Evolutionary conservation across 1,140 invertebrate genomes (phyloP).

Genomic region (Harpegnathos saltator): DNA sequence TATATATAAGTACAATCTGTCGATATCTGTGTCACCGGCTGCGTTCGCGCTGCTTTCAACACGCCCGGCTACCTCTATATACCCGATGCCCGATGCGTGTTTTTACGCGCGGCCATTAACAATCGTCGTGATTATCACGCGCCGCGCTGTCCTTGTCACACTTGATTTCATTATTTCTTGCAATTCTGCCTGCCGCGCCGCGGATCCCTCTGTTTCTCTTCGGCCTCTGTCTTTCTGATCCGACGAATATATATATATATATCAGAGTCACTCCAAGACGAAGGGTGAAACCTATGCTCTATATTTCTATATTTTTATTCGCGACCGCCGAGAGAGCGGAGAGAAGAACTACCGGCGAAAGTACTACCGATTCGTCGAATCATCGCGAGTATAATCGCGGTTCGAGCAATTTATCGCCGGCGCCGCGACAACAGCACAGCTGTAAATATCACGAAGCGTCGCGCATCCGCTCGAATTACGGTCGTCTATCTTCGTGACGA

Average conservation of each 20-base stretch:
- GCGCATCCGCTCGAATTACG: constrained; percentile 69
- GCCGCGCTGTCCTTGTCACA: not conserved
- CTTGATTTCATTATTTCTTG: constrained; percentile 1
- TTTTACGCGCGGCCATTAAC: not conserved
- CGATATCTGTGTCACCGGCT: constrained; percentile 34
- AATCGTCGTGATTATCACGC: not conserved
- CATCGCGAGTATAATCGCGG: constrained; percentile 6
- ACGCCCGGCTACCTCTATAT: not conserved
- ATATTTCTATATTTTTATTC: too few species aligned
- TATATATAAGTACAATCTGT: constrained; percentile 48
- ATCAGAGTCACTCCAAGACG: too few species aligned
- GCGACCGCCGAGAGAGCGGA: not conserved
- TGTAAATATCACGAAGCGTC: constrained; percentile 66
- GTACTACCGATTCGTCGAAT: constrained; percentile 24
- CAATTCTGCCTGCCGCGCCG: not conserved
- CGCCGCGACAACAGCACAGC: constrained; percentile 43
- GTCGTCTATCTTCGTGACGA: constrained; percentile 54
- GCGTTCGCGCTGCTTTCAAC: constrained; percentile 19
- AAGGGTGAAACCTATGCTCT: too few species aligned
- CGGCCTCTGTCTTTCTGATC: too few species aligned
- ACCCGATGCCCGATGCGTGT: not conserved
- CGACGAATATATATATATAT: too few species aligned
- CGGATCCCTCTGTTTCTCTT: too few species aligned
- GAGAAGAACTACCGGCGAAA: too few species aligned
- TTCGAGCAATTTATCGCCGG: constrained; percentile 40